Percentiles rank a stretch among this genome's conserved stretches.
phyloP scores from a whole-genome alignment of 1,140 invertebrate genomes.

The Hyles vespertilio region DNA sequence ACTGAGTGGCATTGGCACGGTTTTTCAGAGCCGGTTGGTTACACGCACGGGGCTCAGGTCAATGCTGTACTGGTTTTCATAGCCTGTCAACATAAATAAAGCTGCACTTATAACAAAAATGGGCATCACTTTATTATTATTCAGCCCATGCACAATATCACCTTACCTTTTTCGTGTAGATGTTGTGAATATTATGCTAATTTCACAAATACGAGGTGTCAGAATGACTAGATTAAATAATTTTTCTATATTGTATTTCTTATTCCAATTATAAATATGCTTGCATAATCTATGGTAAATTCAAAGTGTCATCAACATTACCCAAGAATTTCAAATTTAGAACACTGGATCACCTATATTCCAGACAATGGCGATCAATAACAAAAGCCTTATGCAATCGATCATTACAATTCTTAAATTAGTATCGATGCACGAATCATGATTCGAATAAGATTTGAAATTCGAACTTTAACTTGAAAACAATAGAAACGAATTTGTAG shows the following conservation, averaged over 20 bases:
- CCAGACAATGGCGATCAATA: slow-evolving; percentile 22
- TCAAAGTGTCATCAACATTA: too few species aligned
- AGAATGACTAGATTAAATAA: too few species aligned
- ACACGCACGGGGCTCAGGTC: slow-evolving; percentile 31
- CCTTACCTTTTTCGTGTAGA: background rate
- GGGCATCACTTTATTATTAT: slow-evolving; percentile 6
- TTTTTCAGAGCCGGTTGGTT: slow-evolving; percentile 32
- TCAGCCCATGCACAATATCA: background rate
- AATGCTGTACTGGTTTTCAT: slow-evolving; percentile 26
- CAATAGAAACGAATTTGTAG: too few species aligned
- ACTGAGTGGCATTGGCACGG: slow-evolving; percentile 35
- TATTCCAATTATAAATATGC: too few species aligned
- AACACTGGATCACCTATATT: slow-evolving; percentile 12
- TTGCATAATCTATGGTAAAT: too few species aligned
- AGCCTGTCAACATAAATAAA: slow-evolving; percentile 5
- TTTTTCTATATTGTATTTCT: too few species aligned
- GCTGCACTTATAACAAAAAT: background rate
- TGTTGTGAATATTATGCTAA: too few species aligned
- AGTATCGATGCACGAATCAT: slow-evolving; percentile 15
- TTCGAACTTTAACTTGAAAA: background rate
- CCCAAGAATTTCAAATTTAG: slow-evolving; percentile 16
- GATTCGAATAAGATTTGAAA: too few species aligned
- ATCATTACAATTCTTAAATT: slow-evolving; percentile 22
- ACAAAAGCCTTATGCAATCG: slow-evolving; percentile 27
- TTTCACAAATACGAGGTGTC: too few species aligned